Evolutionary conservation across 2,113 vertebrate genomes (phyloP).

Genomic region (Laterallus jamaicensis): DNA sequence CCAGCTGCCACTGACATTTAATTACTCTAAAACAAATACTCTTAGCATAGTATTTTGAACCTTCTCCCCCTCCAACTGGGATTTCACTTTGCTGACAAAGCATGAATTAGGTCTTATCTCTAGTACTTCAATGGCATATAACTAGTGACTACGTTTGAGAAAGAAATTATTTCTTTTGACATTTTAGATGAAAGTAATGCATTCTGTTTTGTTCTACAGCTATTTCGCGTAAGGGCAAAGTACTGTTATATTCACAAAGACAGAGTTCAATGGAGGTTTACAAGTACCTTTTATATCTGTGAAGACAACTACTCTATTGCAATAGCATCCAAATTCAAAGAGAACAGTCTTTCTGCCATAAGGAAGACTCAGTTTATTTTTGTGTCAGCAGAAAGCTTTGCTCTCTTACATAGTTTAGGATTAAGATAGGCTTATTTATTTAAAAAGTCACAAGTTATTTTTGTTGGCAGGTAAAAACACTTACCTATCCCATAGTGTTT

Average conservation of each 20-base stretch:
- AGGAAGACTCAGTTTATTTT: neutral
- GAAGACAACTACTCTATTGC: neutral
- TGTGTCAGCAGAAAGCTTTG: neutral
- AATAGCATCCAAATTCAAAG: neutral
- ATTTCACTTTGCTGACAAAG: slow-evolving; percentile 37
- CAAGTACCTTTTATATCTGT: neutral
- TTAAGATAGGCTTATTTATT: neutral
- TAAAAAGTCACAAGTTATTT: neutral
- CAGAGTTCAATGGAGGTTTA: neutral
- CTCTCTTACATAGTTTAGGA: neutral
- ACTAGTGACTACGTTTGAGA: neutral
- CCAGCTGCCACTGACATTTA: neutral
- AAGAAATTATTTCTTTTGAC: neutral
- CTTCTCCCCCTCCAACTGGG: neutral
- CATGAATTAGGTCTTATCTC: neutral
- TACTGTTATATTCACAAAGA: neutral
- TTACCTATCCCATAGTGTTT: neutral
- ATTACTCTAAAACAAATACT: neutral
- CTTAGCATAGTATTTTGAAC: neutral
- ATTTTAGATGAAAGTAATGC: neutral
- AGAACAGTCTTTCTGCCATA: neutral
- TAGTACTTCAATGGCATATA: neutral
- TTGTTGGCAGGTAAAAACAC: neutral
- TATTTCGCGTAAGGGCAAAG: neutral
- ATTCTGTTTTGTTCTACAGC: neutral